phyloP scores from a whole-genome alignment of 2,113 vertebrate species.

The Phrynocephalus versicolor region DNA sequence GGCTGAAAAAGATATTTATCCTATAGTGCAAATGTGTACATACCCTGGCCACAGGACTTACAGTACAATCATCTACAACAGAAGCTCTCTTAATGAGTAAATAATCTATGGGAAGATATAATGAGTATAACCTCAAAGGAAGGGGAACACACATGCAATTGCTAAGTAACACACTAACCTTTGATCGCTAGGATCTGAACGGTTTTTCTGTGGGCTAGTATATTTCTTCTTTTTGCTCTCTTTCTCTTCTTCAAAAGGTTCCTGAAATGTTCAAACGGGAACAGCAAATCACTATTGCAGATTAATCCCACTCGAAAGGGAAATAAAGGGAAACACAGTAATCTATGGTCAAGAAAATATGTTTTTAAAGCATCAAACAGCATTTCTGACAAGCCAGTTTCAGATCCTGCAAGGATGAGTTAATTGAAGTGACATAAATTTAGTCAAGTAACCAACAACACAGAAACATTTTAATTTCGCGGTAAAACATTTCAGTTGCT shows the following conservation, averaged over 20 bases:
- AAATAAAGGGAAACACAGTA: too few species aligned
- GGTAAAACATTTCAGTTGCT: too few species aligned
- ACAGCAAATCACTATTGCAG: conserved; percentile 24
- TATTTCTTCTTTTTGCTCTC: conserved; percentile 90
- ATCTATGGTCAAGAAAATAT: too few species aligned
- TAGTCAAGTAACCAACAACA: too few species aligned
- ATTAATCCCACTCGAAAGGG: too few species aligned
- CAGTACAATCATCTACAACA: not conserved
- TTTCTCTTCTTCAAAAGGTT: conserved; percentile 86
- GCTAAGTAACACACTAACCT: conserved; percentile 79
- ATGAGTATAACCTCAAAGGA: not conserved
- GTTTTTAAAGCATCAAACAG: too few species aligned
- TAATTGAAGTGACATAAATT: too few species aligned
- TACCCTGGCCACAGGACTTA: not conserved
- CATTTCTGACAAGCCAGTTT: too few species aligned
- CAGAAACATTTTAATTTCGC: too few species aligned
- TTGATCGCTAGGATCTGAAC: conserved; percentile 87
- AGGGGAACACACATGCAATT: not conserved
- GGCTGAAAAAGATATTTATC: not conserved
- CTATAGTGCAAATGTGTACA: not conserved
- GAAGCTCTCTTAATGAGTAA: not conserved
- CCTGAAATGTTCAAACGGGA: conserved; percentile 77
- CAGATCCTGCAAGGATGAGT: too few species aligned
- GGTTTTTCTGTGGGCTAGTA: conserved; percentile 89
- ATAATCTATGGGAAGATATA: not conserved